Conservation (phyloP, 2,888 invertebrate genomes). For the Leptinotarsa tumamoca region DNA sequence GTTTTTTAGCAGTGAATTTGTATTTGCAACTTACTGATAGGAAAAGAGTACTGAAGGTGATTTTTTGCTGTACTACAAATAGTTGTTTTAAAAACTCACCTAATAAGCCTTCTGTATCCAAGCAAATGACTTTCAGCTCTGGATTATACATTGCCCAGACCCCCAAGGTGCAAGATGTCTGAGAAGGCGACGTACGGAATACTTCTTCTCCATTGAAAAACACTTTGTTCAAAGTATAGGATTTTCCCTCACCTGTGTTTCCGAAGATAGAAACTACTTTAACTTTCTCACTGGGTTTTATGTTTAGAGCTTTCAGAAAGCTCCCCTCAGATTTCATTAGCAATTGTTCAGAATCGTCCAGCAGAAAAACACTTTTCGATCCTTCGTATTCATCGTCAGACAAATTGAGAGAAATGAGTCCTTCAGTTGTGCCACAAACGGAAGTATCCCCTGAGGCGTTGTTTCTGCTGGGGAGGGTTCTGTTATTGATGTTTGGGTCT, state of each 20-base stretch:
- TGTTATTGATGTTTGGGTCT: constrained; percentile 53
- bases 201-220: constrained; percentile 75
- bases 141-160: constrained; percentile 83
- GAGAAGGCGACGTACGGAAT: constrained; percentile 76
- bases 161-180: constrained; percentile 80
- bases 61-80: background rate
- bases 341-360: constrained; percentile 74
- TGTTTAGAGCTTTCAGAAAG: constrained; percentile 68
- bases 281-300: constrained; percentile 70
- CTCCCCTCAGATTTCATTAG: constrained; percentile 71
- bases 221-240: constrained; percentile 79
- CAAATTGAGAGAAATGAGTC: constrained; percentile 49
- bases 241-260: constrained; percentile 87
- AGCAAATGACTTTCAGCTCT: constrained; percentile 73
- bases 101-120: constrained; percentile 85
- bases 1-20: too few relatives aligned
- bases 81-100: constrained; percentile 64
- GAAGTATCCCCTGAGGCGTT: constrained; percentile 28
- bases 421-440: constrained; percentile 29
- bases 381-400: constrained; percentile 43
- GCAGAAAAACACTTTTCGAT: constrained; percentile 69
- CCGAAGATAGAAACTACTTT: constrained; percentile 88
- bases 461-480: constrained; percentile 26
- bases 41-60: too few relatives aligned
- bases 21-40: too few relatives aligned